Percentiles rank a stretch among this genome's conserved stretches.
These are phyloP conservation scores for Labrus mixtus DNA, from an alignment of 2,113 vertebrate species.

Conservation along the genomic window DNA sequence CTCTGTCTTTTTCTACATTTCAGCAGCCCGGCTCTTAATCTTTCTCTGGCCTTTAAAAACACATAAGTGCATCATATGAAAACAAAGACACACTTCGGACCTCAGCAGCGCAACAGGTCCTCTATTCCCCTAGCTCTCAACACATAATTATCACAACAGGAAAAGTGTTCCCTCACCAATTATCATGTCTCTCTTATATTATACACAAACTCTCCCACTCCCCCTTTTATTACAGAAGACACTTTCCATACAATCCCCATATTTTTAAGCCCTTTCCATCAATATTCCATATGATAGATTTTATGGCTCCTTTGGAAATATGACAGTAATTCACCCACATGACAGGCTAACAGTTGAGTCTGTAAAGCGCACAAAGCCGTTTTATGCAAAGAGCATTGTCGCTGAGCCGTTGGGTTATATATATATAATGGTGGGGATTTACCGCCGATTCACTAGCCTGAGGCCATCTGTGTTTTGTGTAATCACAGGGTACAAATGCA, in stretches of 20 bases:
- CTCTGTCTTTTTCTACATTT: conserved; percentile 2
- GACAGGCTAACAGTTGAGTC: conserved; percentile 46
- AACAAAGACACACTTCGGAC: conserved; percentile 40
- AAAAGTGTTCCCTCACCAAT: conserved; percentile 69
- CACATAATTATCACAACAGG: conserved; percentile 70
- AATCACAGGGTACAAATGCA: conserved; percentile 61
- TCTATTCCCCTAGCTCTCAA: conserved; percentile 57
- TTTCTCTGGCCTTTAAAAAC: conserved; percentile 20
- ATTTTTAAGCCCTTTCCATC: conserved; percentile 60
- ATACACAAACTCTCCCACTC: no score
- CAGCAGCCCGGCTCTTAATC: conserved; percentile 4
- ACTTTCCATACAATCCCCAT: conserved; percentile 34
- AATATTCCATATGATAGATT: conserved; percentile 34
- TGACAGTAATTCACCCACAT: conserved; percentile 42
- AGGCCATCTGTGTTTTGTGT: conserved; percentile 43
- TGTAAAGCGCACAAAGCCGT: conserved; percentile 42
- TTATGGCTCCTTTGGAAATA: conserved; percentile 33
- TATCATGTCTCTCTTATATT: conserved; percentile 64
- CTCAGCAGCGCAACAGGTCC: conserved; percentile 59
- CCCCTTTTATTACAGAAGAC: conserved; percentile 53
- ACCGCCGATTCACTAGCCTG: conserved; percentile 38
- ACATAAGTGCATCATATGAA: conserved; percentile 13
- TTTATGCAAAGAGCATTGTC: conserved; percentile 39
- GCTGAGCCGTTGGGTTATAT: conserved; percentile 44
- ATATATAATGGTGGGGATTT: conserved; percentile 44